Evolutionary conservation across 2,797 vertebrate species (phyloP).

Genomic region (Labroides dimidiatus): DNA sequence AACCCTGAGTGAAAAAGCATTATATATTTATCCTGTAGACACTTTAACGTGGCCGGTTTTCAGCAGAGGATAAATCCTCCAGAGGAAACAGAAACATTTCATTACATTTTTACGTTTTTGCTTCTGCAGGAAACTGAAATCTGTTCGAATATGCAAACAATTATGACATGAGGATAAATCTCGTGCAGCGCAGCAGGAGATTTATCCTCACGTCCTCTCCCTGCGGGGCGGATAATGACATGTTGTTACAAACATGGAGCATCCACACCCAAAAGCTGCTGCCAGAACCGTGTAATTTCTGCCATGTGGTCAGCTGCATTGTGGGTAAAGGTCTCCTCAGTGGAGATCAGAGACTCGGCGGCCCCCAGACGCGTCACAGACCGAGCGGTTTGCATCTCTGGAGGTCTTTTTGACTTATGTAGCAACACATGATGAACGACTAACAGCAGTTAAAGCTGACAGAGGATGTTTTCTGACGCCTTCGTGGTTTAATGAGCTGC

Average conservation of each 20-base stretch:
- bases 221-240: conserved; percentile 69
- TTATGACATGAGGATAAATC: conserved; percentile 14
- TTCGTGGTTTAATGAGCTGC: conserved; percentile 34
- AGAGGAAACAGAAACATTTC: too few species aligned
- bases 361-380: conserved; percentile 52
- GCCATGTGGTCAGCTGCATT: conserved; percentile 71
- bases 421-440: conserved; percentile 63
- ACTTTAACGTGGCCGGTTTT: too few species aligned
- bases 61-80: too few species aligned
- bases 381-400: conserved; percentile 60
- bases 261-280: conserved; percentile 72
- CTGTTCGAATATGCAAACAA: neutral
- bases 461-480: conserved; percentile 52
- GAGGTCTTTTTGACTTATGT: conserved; percentile 72
- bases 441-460: conserved; percentile 56
- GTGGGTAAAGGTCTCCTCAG: conserved; percentile 39
- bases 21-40: too few species aligned
- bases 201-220: conserved; percentile 57
- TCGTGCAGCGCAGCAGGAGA: conserved; percentile 1
- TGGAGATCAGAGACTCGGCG: conserved; percentile 58
- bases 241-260: conserved; percentile 58
- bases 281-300: conserved; percentile 76
- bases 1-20: too few species aligned
- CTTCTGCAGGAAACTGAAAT: neutral
- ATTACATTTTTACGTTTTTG: too few species aligned